A percentile compares a stretch with the other conserved stretches of the same genome.
These are phyloP conservation scores for Pogonomyrmex barbatus DNA, from an alignment of 1,140 invertebrate genomes.

Conservation along the genomic window DNA sequence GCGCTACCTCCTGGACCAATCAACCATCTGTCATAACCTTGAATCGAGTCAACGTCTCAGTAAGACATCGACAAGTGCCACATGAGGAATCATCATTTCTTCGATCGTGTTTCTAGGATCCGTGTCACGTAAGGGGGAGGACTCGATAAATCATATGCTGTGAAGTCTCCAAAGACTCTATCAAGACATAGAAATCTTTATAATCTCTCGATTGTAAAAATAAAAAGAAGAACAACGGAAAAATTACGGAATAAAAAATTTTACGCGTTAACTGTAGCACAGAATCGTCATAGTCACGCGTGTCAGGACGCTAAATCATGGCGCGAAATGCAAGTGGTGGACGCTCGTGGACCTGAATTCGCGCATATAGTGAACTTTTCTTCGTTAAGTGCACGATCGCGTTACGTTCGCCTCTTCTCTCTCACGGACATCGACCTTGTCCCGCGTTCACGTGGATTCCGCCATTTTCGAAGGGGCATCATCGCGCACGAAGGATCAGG, in stretches of 20 bases:
- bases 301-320: constrained; percentile 1
- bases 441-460: constrained; percentile 41
- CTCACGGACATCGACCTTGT: constrained; percentile 8
- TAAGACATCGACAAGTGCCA: background rate
- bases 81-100: background rate
- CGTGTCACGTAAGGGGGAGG: background rate
- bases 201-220: background rate
- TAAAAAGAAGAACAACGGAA: background rate
- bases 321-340: constrained; percentile 53
- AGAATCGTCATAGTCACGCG: background rate
- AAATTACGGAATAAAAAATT: background rate
- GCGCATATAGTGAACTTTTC: constrained; percentile 34
- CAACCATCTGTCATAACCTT: constrained; percentile 36
- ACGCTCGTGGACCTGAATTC: constrained; percentile 26
- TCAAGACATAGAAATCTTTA: background rate
- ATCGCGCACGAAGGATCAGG: background rate
- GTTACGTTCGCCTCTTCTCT: background rate
- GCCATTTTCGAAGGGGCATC: constrained; percentile 36
- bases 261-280: background rate
- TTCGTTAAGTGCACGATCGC: constrained; percentile 15
- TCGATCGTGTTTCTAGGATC: background rate
- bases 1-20: constrained; percentile 57
- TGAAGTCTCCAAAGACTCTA: background rate
- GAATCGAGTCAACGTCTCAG: constrained; percentile 25
- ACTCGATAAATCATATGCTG: background rate